phyloP scores from a whole-genome alignment of 2,888 invertebrate genomes.

The Leucophora obtusa region DNA sequence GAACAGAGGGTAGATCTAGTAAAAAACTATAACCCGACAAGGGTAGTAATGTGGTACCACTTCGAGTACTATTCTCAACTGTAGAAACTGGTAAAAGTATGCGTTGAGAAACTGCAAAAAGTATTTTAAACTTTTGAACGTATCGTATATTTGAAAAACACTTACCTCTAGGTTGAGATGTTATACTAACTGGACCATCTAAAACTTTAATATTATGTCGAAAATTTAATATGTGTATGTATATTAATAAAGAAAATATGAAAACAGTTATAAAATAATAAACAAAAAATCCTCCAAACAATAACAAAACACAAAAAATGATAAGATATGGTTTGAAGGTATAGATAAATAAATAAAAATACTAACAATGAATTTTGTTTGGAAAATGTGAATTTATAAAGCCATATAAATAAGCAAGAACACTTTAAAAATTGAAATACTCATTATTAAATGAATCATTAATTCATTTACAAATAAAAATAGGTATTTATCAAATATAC shows the following conservation, averaged over 20 bases:
- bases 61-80: conserved; percentile 68
- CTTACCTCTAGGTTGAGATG: conserved; percentile 71
- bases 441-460: neutral
- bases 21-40: conserved; percentile 86
- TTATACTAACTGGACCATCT: conserved; percentile 73
- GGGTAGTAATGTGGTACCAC: conserved; percentile 78
- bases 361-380: conserved; percentile 5
- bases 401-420: neutral
- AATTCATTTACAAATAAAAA: neutral
- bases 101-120: conserved; percentile 64
- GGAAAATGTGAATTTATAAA: neutral
- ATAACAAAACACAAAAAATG: conserved; percentile 3
- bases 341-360: neutral
- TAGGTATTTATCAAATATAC: neutral
- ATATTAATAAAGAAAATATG: neutral
- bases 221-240: too few relatives aligned
- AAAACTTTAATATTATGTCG: conserved; percentile 68
- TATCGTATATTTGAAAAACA: neutral
- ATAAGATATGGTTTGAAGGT: neutral
- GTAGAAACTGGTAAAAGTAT: conserved; percentile 74
- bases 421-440: neutral
- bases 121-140: neutral
- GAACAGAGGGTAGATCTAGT: conserved; percentile 83
- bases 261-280: conserved; percentile 12
- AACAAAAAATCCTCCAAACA: conserved; percentile 5